A percentile compares a stretch with the other conserved stretches of the same genome.
phyloP scores from a whole-genome alignment of 2,113 vertebrate species.

The Bubalus kerabau region DNA sequence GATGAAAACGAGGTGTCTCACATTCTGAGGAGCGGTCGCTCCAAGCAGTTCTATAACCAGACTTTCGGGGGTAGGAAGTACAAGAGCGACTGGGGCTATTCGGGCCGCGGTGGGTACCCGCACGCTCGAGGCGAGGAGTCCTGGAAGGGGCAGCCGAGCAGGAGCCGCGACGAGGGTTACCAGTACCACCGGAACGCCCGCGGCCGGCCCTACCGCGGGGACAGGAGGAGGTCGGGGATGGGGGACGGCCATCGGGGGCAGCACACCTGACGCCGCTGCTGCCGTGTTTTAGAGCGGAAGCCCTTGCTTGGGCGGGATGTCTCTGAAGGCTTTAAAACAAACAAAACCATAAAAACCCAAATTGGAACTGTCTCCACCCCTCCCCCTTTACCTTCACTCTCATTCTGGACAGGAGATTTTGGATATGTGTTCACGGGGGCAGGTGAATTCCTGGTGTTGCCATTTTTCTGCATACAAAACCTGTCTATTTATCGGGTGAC shows the following conservation, averaged over 20 bases:
- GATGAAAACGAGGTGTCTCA: slow-evolving; percentile 82
- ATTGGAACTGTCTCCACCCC: slow-evolving; percentile 15
- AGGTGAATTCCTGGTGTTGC: slow-evolving; percentile 57
- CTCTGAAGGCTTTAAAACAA: slow-evolving; percentile 59
- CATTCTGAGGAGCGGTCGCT: slow-evolving; percentile 81
- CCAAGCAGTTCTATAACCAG: slow-evolving; percentile 86
- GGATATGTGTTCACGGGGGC: slow-evolving; percentile 55
- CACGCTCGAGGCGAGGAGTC: slow-evolving; percentile 78
- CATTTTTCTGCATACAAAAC: slow-evolving; percentile 47
- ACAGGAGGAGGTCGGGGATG: slow-evolving; percentile 78
- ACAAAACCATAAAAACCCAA: slow-evolving; percentile 33
- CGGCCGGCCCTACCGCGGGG: slow-evolving; percentile 78
- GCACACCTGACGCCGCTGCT: slow-evolving; percentile 67
- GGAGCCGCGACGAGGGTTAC: slow-evolving; percentile 79
- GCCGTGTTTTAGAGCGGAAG: not conserved
- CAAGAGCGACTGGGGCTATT: slow-evolving; percentile 78
- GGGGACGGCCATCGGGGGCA: slow-evolving; percentile 81
- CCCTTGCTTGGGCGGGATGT: slow-evolving; percentile 57
- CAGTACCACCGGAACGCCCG: slow-evolving; percentile 77
- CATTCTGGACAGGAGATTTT: slow-evolving; percentile 34
- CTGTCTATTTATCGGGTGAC: slow-evolving; percentile 67
- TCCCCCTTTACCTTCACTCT: not conserved
- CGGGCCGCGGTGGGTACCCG: slow-evolving; percentile 80
- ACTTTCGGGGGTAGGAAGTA: slow-evolving; percentile 79
- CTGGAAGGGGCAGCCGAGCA: slow-evolving; percentile 80